Evolutionary conservation across 2,888 invertebrate genomes (phyloP).

Genomic region (Idaea dimidiata): DNA sequence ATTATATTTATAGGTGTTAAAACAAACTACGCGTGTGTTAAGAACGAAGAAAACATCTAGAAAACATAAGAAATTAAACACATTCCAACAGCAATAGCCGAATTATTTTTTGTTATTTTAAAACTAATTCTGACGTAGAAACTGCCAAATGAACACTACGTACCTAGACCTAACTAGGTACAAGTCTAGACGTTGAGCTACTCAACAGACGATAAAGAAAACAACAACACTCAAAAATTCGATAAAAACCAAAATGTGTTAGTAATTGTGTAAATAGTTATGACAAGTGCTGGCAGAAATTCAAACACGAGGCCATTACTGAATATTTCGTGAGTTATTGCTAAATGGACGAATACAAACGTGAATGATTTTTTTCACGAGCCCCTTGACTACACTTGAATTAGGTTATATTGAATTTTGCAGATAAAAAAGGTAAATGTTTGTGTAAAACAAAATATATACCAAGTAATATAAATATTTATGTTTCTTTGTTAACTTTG

Average conservation of each 20-base stretch:
- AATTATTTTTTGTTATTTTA: too few relatives aligned
- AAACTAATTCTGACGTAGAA: too few relatives aligned
- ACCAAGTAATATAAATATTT: background rate
- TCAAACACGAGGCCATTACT: conserved; percentile 34
- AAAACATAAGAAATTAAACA: too few relatives aligned
- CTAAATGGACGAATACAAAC: conserved; percentile 23
- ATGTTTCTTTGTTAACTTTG: background rate
- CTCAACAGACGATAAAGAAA: background rate
- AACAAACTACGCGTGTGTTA: too few relatives aligned
- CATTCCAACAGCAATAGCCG: too few relatives aligned
- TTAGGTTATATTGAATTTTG: conserved; percentile 1
- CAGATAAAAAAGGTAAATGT: background rate
- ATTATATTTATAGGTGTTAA: too few relatives aligned
- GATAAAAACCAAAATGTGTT: background rate
- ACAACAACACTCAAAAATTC: background rate
- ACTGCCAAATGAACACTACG: too few relatives aligned
- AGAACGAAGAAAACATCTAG: too few relatives aligned
- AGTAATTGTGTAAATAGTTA: conserved; percentile 1
- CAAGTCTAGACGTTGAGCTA: background rate
- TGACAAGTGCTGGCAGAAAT: conserved; percentile 26
- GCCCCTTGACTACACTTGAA: conserved; percentile 21
- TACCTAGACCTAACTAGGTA: too few relatives aligned
- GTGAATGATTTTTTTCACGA: conserved; percentile 24
- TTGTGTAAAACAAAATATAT: background rate
- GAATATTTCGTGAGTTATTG: conserved; percentile 22